These are phyloP conservation scores for Graptemys geographica DNA, from an alignment of 2,797 vertebrate species.

Conservation along the genomic window DNA sequence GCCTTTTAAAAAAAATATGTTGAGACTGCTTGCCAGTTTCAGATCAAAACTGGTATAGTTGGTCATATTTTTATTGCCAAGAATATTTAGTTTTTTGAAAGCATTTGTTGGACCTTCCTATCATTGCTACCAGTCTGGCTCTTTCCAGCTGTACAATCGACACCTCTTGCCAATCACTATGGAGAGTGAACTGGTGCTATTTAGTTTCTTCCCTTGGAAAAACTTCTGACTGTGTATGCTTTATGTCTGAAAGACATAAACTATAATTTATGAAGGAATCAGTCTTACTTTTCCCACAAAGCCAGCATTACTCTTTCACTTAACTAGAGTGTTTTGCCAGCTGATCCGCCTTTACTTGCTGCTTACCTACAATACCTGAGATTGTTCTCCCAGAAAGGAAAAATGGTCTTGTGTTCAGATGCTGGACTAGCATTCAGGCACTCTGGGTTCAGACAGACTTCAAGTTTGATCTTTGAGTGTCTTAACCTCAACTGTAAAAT, in stretches of 20 bases:
- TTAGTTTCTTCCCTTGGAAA: neutral
- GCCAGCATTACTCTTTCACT: neutral
- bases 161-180: neutral
- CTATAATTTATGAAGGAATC: neutral
- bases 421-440: neutral
- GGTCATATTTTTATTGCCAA: conserved; percentile 61
- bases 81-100: conserved; percentile 61
- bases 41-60: conserved; percentile 46
- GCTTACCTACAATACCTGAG: neutral
- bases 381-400: neutral
- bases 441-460: neutral
- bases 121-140: conserved; percentile 31
- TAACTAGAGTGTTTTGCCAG: neutral
- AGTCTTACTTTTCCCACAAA: neutral
- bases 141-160: conserved; percentile 34
- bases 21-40: conserved; percentile 45
- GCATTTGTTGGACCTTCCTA: conserved; percentile 28
- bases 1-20: conserved; percentile 33
- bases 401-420: neutral
- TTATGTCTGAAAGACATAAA: conserved; percentile 52
- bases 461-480: neutral
- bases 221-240: conserved; percentile 10
- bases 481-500: neutral
- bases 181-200: neutral
- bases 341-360: neutral